A percentile compares a stretch with the other conserved stretches of the same genome.
phyloP scores from a whole-genome alignment of 1,140 invertebrate genomes.

The Heliothis virescens region DNA sequence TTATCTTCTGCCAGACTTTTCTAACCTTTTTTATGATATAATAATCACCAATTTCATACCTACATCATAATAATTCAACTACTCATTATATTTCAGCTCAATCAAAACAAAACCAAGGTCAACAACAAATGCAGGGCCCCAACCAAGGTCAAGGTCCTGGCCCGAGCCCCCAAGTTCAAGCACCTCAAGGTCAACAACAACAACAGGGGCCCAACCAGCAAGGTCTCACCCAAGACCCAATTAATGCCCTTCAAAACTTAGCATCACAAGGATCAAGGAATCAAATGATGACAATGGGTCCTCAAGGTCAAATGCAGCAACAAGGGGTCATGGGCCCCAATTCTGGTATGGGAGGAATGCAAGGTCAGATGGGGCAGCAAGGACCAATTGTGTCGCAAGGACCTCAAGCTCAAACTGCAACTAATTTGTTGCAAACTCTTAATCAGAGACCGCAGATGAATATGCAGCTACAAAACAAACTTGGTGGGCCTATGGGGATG shows the following conservation, averaged over 20 bases:
- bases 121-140: slow-evolving; percentile 82
- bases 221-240: slow-evolving; percentile 91
- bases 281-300: slow-evolving; percentile 85
- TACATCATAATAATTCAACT: neutral
- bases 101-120: slow-evolving; percentile 84
- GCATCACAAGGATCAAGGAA: slow-evolving; percentile 89
- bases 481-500: slow-evolving; percentile 74
- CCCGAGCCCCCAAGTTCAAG: slow-evolving; percentile 69
- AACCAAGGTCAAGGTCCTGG: slow-evolving; percentile 68
- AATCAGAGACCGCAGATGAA: slow-evolving; percentile 80
- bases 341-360: slow-evolving; percentile 79
- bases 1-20: neutral
- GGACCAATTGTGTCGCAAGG: slow-evolving; percentile 77
- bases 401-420: slow-evolving; percentile 75
- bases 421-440: slow-evolving; percentile 77
- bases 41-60: too few species aligned
- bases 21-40: too few species aligned
- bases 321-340: slow-evolving; percentile 87
- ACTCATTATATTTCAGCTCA: slow-evolving; percentile 63
- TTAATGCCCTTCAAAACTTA: slow-evolving; percentile 94
- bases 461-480: slow-evolving; percentile 78
- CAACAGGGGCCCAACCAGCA: slow-evolving; percentile 71
- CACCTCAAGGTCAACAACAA: slow-evolving; percentile 63
- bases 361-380: slow-evolving; percentile 76
- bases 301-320: slow-evolving; percentile 87